phyloP scores from a whole-genome alignment of 1,140 invertebrate genomes.

The Drosophila rufa region DNA sequence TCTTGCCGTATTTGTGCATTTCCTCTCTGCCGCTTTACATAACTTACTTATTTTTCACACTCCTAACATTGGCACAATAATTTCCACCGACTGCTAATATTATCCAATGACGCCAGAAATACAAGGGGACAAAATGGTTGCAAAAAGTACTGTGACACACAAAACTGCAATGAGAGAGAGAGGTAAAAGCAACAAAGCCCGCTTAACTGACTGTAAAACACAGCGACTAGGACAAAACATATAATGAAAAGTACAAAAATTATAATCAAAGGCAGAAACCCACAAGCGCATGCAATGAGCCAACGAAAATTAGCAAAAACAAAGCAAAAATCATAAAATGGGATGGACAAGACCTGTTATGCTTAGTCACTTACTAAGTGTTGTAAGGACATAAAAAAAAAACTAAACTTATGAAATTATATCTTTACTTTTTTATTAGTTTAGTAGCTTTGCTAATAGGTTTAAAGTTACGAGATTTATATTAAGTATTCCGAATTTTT shows the following conservation, averaged over 20 bases:
- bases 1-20: neutral
- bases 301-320: conserved; percentile 24
- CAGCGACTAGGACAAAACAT: conserved; percentile 43
- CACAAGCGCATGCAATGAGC: conserved; percentile 43
- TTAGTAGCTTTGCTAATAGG: neutral
- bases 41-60: conserved; percentile 21
- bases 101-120: conserved; percentile 43
- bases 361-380: conserved; percentile 15
- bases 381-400: neutral
- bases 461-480: no score
- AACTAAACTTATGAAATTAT: no score
- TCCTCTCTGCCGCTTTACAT: conserved; percentile 6
- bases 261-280: conserved; percentile 58
- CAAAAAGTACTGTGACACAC: conserved; percentile 48
- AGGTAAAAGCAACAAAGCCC: conserved; percentile 32
- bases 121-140: conserved; percentile 47
- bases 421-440: neutral
- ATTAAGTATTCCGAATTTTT: no score
- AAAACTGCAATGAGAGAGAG: conserved; percentile 23
- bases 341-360: neutral
- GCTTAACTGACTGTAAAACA: conserved; percentile 41
- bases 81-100: conserved; percentile 13
- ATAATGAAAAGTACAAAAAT: conserved; percentile 53
- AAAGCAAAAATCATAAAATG: conserved; percentile 5
- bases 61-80: conserved; percentile 43